Evolutionary conservation across 2,888 invertebrate genomes (phyloP), one percentile per base, ranked within the genome.

Genomic region (Ctenicera cuprea): DNA sequence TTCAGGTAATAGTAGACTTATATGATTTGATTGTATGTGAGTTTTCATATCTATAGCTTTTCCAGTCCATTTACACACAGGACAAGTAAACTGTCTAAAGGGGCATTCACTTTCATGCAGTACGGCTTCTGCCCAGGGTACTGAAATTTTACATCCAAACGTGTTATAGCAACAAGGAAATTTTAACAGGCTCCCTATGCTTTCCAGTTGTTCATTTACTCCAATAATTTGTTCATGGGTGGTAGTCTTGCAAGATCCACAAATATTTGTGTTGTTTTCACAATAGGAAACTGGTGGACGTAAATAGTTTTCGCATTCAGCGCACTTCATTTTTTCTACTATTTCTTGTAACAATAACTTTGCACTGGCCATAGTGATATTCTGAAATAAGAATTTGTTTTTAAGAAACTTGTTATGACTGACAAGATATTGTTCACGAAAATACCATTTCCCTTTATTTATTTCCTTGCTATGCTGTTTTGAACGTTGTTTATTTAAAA

Each of bases 11-110:
- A 20, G 33, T 9, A 33, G 11, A 8, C 11, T 18, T 48, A 0
- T 9, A 18, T 48, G 48, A 18, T 2, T 0, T 11, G 18, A 18
- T 8, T 37, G 12, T 5, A 54, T 18, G 14, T 67, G 67, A 8
- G 9, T 11, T 43, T 59, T 59, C 45, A 67, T 26, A 45, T 57
- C 54, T 30, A 43, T 33, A 26, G 45, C 43, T 37, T 38, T 38
- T 18, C 52, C 54, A 54, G 8, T 11, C 33, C 38, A 26, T 38
- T 3, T 14, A 45, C 67, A 57, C 12, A 4, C 3, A 7, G 67
- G 67, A 45, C 67, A 67, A 4, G 22, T n/a, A 59, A 67, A 67
- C 30, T 67, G 67, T 33, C 45, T 20, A 41, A 57, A 59, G n/a
- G 38, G 67, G 22, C 67, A 67, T 57, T 43, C 43, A 20, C 45